These are phyloP conservation scores for Operophtera brumata DNA, from an alignment of 2,888 invertebrate genomes.

Conservation along the genomic window DNA sequence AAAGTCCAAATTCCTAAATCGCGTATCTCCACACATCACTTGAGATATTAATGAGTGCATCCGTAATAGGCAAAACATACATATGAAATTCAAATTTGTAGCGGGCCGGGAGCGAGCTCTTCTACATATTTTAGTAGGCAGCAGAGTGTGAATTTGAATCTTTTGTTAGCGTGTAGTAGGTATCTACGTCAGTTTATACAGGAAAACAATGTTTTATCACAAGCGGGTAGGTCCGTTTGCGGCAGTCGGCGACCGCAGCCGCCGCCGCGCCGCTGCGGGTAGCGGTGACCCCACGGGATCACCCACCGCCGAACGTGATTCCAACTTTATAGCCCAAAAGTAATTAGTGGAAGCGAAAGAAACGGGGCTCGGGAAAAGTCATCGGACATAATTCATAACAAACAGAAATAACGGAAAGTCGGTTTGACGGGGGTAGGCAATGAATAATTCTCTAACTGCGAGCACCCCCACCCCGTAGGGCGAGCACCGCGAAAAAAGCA, in stretches of 20 bases:
- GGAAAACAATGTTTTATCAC: slow-evolving; percentile 62
- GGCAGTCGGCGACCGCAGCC: background rate
- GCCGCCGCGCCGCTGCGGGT: background rate
- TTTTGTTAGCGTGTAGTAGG: slow-evolving; percentile 78
- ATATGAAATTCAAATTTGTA: slow-evolving; percentile 81
- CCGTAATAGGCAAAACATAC: slow-evolving; percentile 80
- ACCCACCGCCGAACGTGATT: slow-evolving; percentile 43
- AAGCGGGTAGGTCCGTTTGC: slow-evolving; percentile 41
- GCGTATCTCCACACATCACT: slow-evolving; percentile 69
- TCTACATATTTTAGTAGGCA: slow-evolving; percentile 80
- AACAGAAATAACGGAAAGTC: slow-evolving; percentile 79
- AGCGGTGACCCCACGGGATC: slow-evolving; percentile 10
- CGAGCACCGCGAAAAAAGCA: slow-evolving; percentile 75
- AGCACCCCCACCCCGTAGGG: slow-evolving; percentile 67
- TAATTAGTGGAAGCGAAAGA: slow-evolving; percentile 77
- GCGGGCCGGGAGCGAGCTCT: slow-evolving; percentile 73
- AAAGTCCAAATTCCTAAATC: slow-evolving; percentile 54
- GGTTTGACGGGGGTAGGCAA: slow-evolving; percentile 78
- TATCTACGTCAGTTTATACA: slow-evolving; percentile 62
- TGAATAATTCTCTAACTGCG: slow-evolving; percentile 80
- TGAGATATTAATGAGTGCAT: slow-evolving; percentile 81
- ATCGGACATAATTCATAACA: slow-evolving; percentile 80
- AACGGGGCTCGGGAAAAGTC: slow-evolving; percentile 73
- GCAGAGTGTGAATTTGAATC: slow-evolving; percentile 80
- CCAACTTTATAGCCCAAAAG: slow-evolving; percentile 73